Conservation (phyloP, 2,888 invertebrate genomes). For the Eueremaeus valkanovi region DNA sequence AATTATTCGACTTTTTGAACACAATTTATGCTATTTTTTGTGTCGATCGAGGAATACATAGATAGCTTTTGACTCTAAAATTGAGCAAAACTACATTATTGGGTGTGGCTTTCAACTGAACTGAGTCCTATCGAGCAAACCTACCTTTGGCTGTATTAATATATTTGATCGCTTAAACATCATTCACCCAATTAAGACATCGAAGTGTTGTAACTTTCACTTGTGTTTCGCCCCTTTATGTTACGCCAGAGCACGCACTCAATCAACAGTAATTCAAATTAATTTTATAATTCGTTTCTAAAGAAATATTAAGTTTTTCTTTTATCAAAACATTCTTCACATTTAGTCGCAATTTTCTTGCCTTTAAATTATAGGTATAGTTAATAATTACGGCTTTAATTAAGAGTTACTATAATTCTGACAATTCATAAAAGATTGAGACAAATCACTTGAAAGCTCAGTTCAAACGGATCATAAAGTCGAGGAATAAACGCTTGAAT, state of each 20-base stretch:
- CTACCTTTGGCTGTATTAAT: slow-evolving; percentile 2
- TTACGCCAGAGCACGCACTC: neutral
- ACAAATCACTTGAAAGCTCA: neutral
- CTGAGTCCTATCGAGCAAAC: neutral
- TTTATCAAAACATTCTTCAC: too few species aligned
- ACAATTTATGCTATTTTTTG: neutral
- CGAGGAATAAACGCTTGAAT: neutral
- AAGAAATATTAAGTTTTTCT: neutral
- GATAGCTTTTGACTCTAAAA: neutral
- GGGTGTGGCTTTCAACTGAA: slow-evolving; percentile 8
- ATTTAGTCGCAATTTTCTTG: neutral
- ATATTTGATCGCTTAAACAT: slow-evolving; percentile 3
- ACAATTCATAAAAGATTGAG: neutral
- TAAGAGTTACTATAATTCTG: neutral
- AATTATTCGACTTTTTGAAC: slow-evolving; percentile 24
- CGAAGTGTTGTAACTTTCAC: slow-evolving; percentile 24
- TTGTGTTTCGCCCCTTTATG: neutral
- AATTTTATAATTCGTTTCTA: neutral
- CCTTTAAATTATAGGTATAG: neutral
- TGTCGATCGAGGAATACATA: neutral
- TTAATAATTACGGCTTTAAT: neutral
- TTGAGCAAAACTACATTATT: neutral
- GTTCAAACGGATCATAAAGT: neutral
- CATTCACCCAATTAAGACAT: slow-evolving; percentile 24
- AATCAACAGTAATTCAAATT: slow-evolving; percentile 7